Base-by-base conservation (phyloP, 2,797 vertebrate species). In the Neopelma chrysocephalum region DNA sequence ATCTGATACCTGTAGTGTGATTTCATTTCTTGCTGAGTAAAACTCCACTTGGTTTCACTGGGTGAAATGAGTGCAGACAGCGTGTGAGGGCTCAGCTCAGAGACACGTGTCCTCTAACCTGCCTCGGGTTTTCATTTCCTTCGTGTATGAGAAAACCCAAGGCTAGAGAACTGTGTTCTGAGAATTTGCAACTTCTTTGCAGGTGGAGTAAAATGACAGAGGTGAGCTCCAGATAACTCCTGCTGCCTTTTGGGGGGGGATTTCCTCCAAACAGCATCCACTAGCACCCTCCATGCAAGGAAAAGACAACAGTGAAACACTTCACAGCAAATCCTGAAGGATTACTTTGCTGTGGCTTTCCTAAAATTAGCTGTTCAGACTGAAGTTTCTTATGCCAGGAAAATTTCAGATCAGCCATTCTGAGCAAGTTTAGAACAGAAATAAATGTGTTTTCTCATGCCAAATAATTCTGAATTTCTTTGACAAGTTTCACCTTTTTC, bases 1-100 rank as follows among this genome's bases (percentile, higher is more conserved):
- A 12, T 68, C 47, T 64, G 81, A 60, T 45, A 64, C 29, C 70
- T 77, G 21, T 66, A 56, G 40, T 34, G 47, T 48, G 51, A 82
- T 70, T 92, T 84, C 20, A 77, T 57, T 71, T 90, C 69, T 78
- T 71, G 65, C 38, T 75, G 65, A 79, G 68, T 82, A 89, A 72
- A 93, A 43, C 22, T 53, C 45, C 13, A 31, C 22, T 90, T 78
- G 45, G 7, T 84, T 93, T 90, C 54, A 48, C 8, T 27, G 31
- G 22, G 18, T 76, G 81, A 77, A 95, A 50, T 10, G 11, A 65
- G 42, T 12, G 47, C 14, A 75, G n/a, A 36, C 27, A 62, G 58
- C 0, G 3, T 62, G 47, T n/a, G 21, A 51, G 42, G 38, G 48
- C 45, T 91, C 61, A 69, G 25, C 38, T 77, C 62, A 47, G 48